Evolutionary conservation across 2,888 invertebrate genomes (phyloP).

Genomic region (Liopterus haemorrhoidalis): DNA sequence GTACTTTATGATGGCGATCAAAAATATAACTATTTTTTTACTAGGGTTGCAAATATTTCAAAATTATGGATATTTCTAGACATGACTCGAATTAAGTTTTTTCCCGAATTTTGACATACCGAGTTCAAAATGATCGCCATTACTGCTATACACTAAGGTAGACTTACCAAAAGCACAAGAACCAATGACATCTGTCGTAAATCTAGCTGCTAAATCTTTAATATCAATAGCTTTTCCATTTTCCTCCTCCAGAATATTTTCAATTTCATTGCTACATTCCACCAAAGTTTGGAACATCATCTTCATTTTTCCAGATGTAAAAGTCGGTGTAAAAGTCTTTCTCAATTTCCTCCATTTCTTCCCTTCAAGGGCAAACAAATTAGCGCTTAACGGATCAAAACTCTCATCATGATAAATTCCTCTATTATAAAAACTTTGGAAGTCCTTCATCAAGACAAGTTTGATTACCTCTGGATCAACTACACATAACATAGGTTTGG

Average conservation of each 20-base stretch:
- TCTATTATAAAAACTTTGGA: slow-evolving; percentile 31
- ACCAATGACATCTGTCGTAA: slow-evolving; percentile 16
- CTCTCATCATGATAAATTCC: slow-evolving; percentile 3
- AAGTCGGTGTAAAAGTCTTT: slow-evolving; percentile 15
- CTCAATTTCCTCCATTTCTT: slow-evolving; percentile 13
- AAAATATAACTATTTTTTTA: too few relatives aligned
- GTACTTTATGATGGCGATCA: too few relatives aligned
- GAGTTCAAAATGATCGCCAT: too few relatives aligned
- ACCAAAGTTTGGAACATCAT: slow-evolving; percentile 17
- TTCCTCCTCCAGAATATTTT: slow-evolving; percentile 8
- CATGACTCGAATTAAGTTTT: too few relatives aligned
- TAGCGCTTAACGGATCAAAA: slow-evolving; percentile 1
- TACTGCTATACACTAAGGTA: too few relatives aligned
- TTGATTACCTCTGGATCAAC: slow-evolving; percentile 34
- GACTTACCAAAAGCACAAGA: slow-evolving; percentile 19
- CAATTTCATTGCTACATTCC: slow-evolving; percentile 10
- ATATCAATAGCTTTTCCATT: slow-evolving; percentile 9
- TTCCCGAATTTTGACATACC: too few relatives aligned
- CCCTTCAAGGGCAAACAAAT: slow-evolving; percentile 8
- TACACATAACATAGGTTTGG: background rate
- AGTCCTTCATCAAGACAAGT: slow-evolving; percentile 35
- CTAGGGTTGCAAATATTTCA: too few relatives aligned
- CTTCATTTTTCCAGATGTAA: slow-evolving; percentile 19
- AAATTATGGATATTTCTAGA: too few relatives aligned
- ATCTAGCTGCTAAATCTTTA: slow-evolving; percentile 14